Evolutionary conservation across 1,140 invertebrate species (phyloP), one percentile per base, ranked within the genome.

Genomic region (Procambarus clarkii): DNA sequence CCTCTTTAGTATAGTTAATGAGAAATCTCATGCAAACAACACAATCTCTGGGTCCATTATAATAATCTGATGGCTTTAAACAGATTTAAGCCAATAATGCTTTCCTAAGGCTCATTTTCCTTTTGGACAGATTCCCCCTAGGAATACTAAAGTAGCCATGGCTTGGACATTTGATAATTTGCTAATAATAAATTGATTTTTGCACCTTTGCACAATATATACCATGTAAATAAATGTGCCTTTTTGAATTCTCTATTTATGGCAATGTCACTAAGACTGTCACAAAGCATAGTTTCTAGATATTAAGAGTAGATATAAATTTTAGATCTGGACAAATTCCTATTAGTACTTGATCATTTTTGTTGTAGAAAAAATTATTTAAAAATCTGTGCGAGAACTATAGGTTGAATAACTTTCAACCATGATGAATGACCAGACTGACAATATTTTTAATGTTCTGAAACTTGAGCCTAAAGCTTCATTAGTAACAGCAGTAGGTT

Each of bases 41-140:
- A 85, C 83, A 85, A 74, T 85, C 64, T 85, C 83, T 85, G 83
- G 83, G 83, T 85, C 83, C 83, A 85, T 85, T 85, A 74, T 71
- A 71, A 21, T 85, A 85, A 85, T 71, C n/a, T 85, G 58, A 85
- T n/a, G 48, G n/a, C n/a, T 74, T 15, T 85, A 71, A 74, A 64
- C 64, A 46, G 64, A 85, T 85, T 69, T 8, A 69, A 74, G 83
- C 83, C 64, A 74, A 71, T 71, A 74, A 85, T 64, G 83, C 74
- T 69, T 71, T 71, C 60, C 4, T 50, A 74, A 85, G 64, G 81
- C 81, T 84, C 44, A 71, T 85, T 85, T 85, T 48, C 48, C 50
- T 54, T 54, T 11, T 11, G 0, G 13, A 54, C 13, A 11, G 4
- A 54, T 11, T 54, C 13, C 7, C 7, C 7, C 7, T 8, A 54